These are phyloP conservation scores for Drosophila leonis DNA, from an alignment of 2,888 invertebrate species.

Conservation along the genomic window DNA sequence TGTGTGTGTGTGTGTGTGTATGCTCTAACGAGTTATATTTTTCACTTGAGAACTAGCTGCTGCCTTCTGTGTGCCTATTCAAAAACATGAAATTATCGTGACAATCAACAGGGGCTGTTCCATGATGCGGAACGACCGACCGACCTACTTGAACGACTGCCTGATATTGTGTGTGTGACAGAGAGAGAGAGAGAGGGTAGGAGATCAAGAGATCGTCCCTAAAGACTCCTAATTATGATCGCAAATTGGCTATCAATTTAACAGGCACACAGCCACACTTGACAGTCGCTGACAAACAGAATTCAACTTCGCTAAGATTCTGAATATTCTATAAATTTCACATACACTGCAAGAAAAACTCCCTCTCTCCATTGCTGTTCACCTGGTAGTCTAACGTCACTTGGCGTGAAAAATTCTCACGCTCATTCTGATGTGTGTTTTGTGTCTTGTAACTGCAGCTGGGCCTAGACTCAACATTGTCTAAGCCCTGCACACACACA, in stretches of 20 bases:
- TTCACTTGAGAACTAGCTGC: conserved; percentile 10
- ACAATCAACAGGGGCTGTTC: conserved; percentile 58
- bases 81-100: conserved; percentile 76
- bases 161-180: no score
- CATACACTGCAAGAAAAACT: not conserved
- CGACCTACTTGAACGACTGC: not conserved
- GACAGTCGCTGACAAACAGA: not conserved
- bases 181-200: no score
- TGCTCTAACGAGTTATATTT: conserved; percentile 1
- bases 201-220: not conserved
- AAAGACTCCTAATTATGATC: conserved; percentile 57
- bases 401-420: conserved; percentile 69
- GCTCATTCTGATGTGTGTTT: conserved; percentile 25
- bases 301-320: not conserved
- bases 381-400: conserved; percentile 47
- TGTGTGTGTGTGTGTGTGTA: not conserved
- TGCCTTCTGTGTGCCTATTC: conserved; percentile 51
- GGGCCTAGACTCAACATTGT: conserved; percentile 21
- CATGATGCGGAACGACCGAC: not conserved
- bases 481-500: conserved; percentile 2
- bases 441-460: conserved; percentile 54
- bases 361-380: conserved; percentile 38
- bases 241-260: conserved; percentile 67
- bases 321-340: not conserved
- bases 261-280: conserved; percentile 52